Evolutionary conservation across 2,113 vertebrate genomes (phyloP).

Genomic region (Cygnus buccinator): DNA sequence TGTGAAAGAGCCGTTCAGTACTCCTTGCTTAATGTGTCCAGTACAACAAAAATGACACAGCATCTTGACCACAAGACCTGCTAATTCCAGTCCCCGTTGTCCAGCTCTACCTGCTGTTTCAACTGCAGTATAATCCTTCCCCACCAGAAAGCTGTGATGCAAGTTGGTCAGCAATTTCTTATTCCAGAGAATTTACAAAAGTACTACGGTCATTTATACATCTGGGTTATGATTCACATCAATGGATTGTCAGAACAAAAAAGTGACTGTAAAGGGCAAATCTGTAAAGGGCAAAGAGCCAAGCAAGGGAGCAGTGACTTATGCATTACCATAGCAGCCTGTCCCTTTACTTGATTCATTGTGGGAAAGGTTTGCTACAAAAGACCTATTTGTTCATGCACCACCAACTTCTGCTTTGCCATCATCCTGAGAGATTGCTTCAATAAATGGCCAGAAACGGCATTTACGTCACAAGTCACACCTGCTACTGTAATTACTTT

Average conservation of each 20-base stretch:
- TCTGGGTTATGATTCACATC: not conserved
- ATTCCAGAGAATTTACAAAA: not conserved
- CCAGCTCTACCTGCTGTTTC: not conserved
- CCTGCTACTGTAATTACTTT: constrained; percentile 55
- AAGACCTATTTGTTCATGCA: constrained; percentile 42
- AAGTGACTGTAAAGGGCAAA: not conserved
- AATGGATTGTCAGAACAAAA: not conserved
- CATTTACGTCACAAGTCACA: constrained; percentile 22
- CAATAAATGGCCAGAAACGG: constrained; percentile 47
- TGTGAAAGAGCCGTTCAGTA: not conserved
- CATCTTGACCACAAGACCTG: not conserved
- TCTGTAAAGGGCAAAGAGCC: not conserved
- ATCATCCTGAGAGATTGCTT: constrained; percentile 38
- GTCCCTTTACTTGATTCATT: not conserved
- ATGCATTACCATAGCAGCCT: not conserved
- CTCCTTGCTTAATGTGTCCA: not conserved
- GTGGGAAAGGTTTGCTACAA: not conserved
- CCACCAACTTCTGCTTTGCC: not conserved
- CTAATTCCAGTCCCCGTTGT: not conserved
- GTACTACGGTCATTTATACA: not conserved
- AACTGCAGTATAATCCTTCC: not conserved
- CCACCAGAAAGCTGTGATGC: not conserved
- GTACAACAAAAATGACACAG: not conserved
- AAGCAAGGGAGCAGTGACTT: not conserved
- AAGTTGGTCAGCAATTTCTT: not conserved